Evolutionary conservation across 2,113 vertebrate species (phyloP).

Genomic region (Struthidea cinerea): DNA sequence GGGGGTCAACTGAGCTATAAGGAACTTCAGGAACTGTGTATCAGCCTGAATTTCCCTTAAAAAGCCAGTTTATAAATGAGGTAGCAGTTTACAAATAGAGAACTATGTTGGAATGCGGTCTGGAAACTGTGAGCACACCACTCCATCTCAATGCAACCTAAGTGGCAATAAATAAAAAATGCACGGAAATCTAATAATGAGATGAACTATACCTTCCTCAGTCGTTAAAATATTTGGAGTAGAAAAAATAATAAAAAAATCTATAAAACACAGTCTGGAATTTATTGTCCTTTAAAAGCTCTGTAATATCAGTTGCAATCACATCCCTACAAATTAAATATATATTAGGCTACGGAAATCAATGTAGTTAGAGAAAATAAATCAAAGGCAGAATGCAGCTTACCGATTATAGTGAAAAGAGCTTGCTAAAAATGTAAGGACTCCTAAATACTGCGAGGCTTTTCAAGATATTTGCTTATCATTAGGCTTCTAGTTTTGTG

Average conservation of each 20-base stretch:
- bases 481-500: neutral
- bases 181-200: neutral
- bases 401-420: neutral
- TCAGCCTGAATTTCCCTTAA: neutral
- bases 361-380: conserved; percentile 23
- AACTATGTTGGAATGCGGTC: accelerated
- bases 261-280: neutral
- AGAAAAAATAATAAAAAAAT: conserved; percentile 13
- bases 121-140: neutral
- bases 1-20: neutral
- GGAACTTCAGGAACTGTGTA: neutral
- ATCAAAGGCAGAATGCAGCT: conserved; percentile 26
- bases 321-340: conserved; percentile 55
- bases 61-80: neutral
- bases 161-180: neutral
- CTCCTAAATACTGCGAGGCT: neutral
- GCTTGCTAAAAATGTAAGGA: neutral
- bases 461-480: conserved; percentile 10
- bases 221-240: conserved; percentile 9
- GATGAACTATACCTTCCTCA: neutral
- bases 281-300: conserved; percentile 45
- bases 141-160: neutral
- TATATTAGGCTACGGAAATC: conserved; percentile 45
- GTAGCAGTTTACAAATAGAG: neutral
- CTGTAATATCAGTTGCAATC: conserved; percentile 16